Conservation (phyloP, 2,113 vertebrate species). For the Bothrops jararaca region DNA sequence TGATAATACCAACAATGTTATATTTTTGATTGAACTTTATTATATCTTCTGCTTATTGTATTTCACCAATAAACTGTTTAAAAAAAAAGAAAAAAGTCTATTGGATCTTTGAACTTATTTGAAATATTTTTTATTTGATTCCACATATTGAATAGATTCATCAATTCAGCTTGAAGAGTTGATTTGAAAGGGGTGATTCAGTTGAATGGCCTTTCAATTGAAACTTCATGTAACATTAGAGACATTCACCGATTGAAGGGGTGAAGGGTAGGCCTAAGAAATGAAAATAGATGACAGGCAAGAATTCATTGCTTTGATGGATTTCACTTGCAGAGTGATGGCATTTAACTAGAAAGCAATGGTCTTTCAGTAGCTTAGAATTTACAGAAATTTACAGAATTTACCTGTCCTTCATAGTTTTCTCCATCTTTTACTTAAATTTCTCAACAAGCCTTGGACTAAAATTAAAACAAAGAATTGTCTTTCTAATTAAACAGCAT, state of each 20-base stretch:
- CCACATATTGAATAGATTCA: not conserved
- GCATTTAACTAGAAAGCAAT: slow-evolving; percentile 46
- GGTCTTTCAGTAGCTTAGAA: slow-evolving; percentile 33
- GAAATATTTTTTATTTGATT: not conserved
- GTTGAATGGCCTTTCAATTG: not conserved
- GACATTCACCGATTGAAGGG: too few species aligned
- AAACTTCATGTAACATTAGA: slow-evolving; percentile 1
- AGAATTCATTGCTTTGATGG: slow-evolving; percentile 45
- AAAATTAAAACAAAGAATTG: slow-evolving; percentile 33
- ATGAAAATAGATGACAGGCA: slow-evolving; percentile 14
- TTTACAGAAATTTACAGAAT: too few species aligned
- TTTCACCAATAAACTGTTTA: not conserved
- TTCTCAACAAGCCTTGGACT: slow-evolving; percentile 47
- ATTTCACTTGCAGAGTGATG: slow-evolving; percentile 44
- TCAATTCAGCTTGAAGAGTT: not conserved
- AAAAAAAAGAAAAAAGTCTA: not conserved
- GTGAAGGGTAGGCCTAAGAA: slow-evolving; percentile 14
- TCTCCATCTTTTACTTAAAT: slow-evolving; percentile 36
- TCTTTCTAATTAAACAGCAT: slow-evolving; percentile 62
- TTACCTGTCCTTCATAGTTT: slow-evolving; percentile 21
- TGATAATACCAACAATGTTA: not conserved
- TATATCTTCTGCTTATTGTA: not conserved
- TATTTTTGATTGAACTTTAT: not conserved
- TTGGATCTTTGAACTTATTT: not conserved
- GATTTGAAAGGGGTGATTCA: not conserved